phyloP scores from a whole-genome alignment of 2,888 invertebrate species.

The Osmoderma eremita region DNA sequence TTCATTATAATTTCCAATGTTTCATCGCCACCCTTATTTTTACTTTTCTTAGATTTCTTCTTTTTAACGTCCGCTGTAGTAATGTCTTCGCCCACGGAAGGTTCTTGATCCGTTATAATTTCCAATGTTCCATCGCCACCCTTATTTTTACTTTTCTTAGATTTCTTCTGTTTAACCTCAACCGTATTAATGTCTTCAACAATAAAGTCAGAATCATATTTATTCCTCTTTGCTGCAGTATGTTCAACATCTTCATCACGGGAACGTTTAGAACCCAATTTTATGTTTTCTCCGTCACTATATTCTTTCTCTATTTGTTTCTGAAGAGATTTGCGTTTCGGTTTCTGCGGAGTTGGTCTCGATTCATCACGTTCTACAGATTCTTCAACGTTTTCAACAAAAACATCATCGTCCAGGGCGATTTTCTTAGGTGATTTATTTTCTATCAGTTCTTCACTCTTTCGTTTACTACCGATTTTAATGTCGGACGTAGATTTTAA shows the following conservation, averaged over 20 bases:
- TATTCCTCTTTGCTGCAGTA: slow-evolving; percentile 11
- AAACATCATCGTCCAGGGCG: not conserved
- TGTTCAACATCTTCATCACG: slow-evolving; percentile 7
- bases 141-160: slow-evolving; percentile 1
- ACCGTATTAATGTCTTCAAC: not conserved
- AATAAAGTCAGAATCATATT: not conserved
- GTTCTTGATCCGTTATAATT: not conserved
- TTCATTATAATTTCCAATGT: not conserved
- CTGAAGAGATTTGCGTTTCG: not conserved
- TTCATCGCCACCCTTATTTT: not conserved
- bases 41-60: slow-evolving; percentile 8
- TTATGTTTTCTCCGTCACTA: not conserved
- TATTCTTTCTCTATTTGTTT: slow-evolving; percentile 3
- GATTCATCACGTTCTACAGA: not conserved
- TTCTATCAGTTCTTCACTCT: not conserved
- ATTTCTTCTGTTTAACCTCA: slow-evolving; percentile 2
- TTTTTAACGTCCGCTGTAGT: not conserved
- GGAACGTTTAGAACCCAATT: not conserved
- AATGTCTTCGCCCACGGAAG: not conserved
- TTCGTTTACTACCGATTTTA: not conserved
- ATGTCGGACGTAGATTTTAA: not conserved
- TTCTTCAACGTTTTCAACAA: not conserved
- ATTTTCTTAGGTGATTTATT: slow-evolving; percentile 1
- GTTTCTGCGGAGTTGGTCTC: not conserved
- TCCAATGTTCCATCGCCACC: not conserved